phyloP scores from a whole-genome alignment of 2,113 vertebrate species.

The Symphodus melops region DNA sequence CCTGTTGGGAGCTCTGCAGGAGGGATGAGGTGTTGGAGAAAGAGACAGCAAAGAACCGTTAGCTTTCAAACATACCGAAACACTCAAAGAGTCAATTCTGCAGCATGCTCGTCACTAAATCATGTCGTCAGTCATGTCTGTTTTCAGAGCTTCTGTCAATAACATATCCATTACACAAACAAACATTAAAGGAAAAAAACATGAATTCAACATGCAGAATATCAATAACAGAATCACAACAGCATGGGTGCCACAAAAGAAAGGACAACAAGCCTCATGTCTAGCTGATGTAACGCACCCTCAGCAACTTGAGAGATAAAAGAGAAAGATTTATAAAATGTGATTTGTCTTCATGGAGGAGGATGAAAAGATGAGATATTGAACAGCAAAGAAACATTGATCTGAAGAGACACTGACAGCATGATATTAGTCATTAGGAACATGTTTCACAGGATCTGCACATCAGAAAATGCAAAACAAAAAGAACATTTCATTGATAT shows the following conservation, averaged over 20 bases:
- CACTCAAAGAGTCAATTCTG: constrained; percentile 2
- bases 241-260: constrained; percentile 22
- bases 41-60: constrained; percentile 52
- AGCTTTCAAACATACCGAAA: constrained; percentile 21
- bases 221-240: background rate
- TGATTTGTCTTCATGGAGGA: constrained; percentile 20
- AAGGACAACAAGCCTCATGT: constrained; percentile 14
- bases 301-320: constrained; percentile 50
- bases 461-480: constrained; percentile 16
- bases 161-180: constrained; percentile 11
- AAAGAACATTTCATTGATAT: constrained; percentile 1
- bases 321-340: constrained; percentile 45
- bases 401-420: constrained; percentile 10
- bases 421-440: background rate
- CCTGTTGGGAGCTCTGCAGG: constrained; percentile 78
- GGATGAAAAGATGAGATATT: constrained; percentile 22
- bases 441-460: constrained; percentile 58
- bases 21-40: constrained; percentile 25
- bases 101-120: constrained; percentile 24
- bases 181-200: constrained; percentile 16
- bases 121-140: constrained; percentile 28
- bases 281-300: constrained; percentile 40
- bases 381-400: constrained; percentile 23
- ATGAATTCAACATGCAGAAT: constrained; percentile 37
- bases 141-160: constrained; percentile 35